These are phyloP conservation scores for Bos indicus DNA, from an alignment of 2,113 vertebrate genomes.

Conservation along the genomic window DNA sequence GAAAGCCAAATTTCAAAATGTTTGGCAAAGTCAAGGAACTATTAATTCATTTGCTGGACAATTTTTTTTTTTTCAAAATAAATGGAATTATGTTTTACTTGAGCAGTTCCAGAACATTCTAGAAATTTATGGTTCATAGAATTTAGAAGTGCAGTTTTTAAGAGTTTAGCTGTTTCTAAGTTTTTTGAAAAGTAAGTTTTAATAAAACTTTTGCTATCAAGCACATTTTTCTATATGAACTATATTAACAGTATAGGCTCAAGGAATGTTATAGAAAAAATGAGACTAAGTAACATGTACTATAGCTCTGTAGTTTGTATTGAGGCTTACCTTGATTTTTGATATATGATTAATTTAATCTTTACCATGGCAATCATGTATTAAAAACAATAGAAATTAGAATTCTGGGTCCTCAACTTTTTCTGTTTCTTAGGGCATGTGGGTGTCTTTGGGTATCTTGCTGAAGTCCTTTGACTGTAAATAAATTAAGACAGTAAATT, in stretches of 20 bases:
- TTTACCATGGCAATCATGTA: background rate
- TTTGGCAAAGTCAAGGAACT: background rate
- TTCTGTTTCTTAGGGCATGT: background rate
- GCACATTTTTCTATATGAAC: background rate
- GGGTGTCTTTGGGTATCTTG: background rate
- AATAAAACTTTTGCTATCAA: background rate
- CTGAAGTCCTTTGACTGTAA: background rate
- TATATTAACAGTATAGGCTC: background rate
- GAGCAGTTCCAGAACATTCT: background rate
- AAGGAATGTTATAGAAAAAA: background rate
- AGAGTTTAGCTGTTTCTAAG: background rate
- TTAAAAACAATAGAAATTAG: background rate
- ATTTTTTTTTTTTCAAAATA: conserved; percentile 27
- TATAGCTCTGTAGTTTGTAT: rapidly evolving
- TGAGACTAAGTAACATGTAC: background rate
- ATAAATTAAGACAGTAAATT: background rate
- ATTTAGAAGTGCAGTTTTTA: background rate
- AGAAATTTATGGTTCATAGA: background rate
- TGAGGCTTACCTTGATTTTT: background rate
- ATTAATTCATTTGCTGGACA: background rate
- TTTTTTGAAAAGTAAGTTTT: background rate
- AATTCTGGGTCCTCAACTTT: background rate
- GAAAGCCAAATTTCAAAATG: background rate
- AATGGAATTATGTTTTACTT: background rate
- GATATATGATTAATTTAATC: background rate